phyloP scores from a whole-genome alignment of 2,888 invertebrate genomes.

The Arrhopalites spinosus region DNA sequence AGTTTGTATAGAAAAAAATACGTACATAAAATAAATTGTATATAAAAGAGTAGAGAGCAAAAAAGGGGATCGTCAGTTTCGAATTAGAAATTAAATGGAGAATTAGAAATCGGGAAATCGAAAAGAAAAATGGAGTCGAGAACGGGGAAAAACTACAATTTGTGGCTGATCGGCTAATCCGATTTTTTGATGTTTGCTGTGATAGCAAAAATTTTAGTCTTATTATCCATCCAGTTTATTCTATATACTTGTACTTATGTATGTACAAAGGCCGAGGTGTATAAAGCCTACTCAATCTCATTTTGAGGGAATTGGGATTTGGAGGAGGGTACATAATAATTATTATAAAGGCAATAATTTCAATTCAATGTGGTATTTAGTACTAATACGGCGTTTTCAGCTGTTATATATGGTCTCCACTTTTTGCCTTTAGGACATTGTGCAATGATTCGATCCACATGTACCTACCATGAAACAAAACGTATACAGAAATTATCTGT shows the following conservation, averaged over 20 bases:
- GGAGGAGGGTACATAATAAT: background rate
- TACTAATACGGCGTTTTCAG: background rate
- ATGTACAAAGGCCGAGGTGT: background rate
- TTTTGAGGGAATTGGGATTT: background rate
- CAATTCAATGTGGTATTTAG: slow-evolving; percentile 1
- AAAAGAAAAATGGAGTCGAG: slow-evolving; percentile 1
- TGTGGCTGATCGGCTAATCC: slow-evolving; percentile 21
- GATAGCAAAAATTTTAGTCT: too few relatives aligned
- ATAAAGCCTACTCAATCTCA: background rate
- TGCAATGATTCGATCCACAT: too few relatives aligned
- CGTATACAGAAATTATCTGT: too few relatives aligned
- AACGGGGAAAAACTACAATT: background rate
- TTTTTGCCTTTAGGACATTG: too few relatives aligned
- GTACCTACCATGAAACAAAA: too few relatives aligned
- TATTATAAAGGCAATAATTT: background rate
- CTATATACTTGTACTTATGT: background rate
- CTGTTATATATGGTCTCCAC: too few relatives aligned
- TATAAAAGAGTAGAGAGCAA: background rate
- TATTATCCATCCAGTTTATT: too few relatives aligned
- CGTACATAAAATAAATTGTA: background rate
- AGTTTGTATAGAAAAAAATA: background rate
- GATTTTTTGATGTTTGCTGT: slow-evolving; percentile 2
- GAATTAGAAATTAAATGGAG: background rate
- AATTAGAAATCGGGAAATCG: background rate
- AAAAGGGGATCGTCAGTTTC: background rate